Evolutionary conservation across 2,797 vertebrate species (phyloP).

Genomic region (Holocentrus rufus): DNA sequence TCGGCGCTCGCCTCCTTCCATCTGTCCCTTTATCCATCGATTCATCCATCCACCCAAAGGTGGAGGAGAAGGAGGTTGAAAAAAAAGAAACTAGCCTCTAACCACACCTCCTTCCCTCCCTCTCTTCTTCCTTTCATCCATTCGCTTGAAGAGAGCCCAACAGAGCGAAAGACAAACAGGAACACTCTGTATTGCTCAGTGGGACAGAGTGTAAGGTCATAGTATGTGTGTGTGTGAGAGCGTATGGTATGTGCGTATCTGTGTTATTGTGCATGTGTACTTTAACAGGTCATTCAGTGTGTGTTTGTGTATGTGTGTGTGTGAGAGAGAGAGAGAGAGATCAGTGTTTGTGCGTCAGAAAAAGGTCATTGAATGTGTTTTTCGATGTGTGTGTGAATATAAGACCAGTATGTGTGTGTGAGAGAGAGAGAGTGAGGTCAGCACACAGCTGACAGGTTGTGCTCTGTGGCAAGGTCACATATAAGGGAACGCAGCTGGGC

Average conservation of each 20-base stretch:
- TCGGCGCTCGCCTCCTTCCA: no score
- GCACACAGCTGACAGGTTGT: conserved; percentile 60
- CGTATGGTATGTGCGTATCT: conserved; percentile 8
- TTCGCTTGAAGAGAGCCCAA: conserved; percentile 55
- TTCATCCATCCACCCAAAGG: background rate
- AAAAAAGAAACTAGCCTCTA: background rate
- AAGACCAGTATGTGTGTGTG: background rate
- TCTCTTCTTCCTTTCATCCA: background rate
- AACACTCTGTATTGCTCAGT: conserved; percentile 42
- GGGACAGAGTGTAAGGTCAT: conserved; percentile 42
- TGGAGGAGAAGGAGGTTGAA: background rate
- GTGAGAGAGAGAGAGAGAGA: background rate
- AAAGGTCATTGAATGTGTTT: conserved; percentile 8
- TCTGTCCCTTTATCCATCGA: background rate
- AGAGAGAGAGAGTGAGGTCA: conserved; percentile 52
- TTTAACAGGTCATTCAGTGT: conserved; percentile 17
- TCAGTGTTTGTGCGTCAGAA: background rate
- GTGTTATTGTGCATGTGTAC: conserved; percentile 6
- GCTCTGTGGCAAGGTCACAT: conserved; percentile 68
- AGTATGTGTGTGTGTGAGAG: conserved; percentile 15
- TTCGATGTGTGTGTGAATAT: conserved; percentile 1
- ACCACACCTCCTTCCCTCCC: background rate
- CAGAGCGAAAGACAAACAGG: conserved; percentile 69
- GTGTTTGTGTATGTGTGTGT: background rate
- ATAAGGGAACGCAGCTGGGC: conserved; percentile 56